Base-by-base conservation (phyloP, 1,140 invertebrate species). In the Glossosoma conforme region DNA sequence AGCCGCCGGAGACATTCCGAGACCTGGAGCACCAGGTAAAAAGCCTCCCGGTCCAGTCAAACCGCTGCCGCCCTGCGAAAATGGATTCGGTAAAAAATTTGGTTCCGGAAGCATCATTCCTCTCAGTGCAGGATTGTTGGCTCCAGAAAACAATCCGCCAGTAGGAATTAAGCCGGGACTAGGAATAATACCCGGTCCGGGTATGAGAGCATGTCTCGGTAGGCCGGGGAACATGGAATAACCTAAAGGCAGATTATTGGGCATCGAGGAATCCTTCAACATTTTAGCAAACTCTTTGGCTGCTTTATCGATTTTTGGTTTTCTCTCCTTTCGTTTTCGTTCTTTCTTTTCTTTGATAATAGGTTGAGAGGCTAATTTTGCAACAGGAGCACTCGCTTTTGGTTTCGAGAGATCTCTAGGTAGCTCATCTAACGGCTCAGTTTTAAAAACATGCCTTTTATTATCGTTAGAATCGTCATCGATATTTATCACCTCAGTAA, bases 121-220 rank as follows among this genome's bases (percentile, higher is more conserved):
- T 60, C 69, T 61, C 20, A 73, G 53, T 20, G 68, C 68, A 21
- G 68, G 69, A 62, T 69, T 72, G 46, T 71, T 71, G 9, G 68
- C 62, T 15, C 63, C 62, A 46, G 69, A 62, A 44, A 72, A 61
- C 30, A 75, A 67, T 11, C 70, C 67, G 53, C 56, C 62, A 11
- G 64, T 55, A 52, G 73, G 68, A 51, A 77, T 76, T 10, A 78
- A 52, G 0, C 72, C 70, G 22, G 79, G 77, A 44, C 75, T 74
- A 0, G 84, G 83, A 60, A 87, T 86, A 19, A 87, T 66, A 24
- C 84, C 82, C 9, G 83, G 82, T 4, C 80, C 76, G n/a, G 80
- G 71, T 60, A 76, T 69, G 41, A 72, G 54, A 3, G 68, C 70
- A 56, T 66, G 55, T 1, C 70, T 68, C 20, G 78, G 76, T 45